phyloP scores from a whole-genome alignment of 53 echinoderm and acorn worm species.

The Luidia sarsii region DNA sequence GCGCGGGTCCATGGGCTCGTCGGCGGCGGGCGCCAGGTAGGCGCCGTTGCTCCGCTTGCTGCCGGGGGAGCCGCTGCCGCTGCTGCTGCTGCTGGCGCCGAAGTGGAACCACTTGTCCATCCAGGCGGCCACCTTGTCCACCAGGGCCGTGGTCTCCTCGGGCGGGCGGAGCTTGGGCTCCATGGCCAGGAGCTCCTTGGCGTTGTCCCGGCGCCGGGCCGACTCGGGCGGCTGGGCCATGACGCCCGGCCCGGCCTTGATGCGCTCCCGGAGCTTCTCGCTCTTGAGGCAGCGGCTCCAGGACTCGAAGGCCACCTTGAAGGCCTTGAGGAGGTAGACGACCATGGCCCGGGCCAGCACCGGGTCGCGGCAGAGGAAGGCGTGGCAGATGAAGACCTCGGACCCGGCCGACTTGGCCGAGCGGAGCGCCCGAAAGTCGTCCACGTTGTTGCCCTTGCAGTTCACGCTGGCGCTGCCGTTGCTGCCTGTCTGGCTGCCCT shows the following conservation, averaged over 20 bases:
- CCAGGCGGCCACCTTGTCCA: slow-evolving; percentile 73
- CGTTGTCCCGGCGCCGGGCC: not conserved
- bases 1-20: slow-evolving; percentile 32
- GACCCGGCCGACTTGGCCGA: slow-evolving; percentile 21
- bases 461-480: not conserved
- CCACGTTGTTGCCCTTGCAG: slow-evolving; percentile 37
- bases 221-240: not conserved
- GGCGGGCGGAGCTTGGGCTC: slow-evolving; percentile 13
- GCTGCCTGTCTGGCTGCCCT: not conserved
- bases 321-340: slow-evolving; percentile 82
- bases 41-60: no score
- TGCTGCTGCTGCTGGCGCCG: slow-evolving; percentile 49
- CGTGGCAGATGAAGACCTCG: slow-evolving; percentile 77
- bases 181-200: not conserved
- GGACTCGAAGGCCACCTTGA: slow-evolving; percentile 77
- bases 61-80: not conserved
- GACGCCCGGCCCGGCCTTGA: slow-evolving; percentile 66
- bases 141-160: slow-evolving; percentile 39
- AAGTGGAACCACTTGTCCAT: slow-evolving; percentile 72
- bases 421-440: slow-evolving; percentile 32
- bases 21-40: not conserved
- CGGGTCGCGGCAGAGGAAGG: slow-evolving; percentile 71
- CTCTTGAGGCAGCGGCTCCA: slow-evolving; percentile 79
- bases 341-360: slow-evolving; percentile 84
- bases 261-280: slow-evolving; percentile 54